Conservation (phyloP, 1,140 invertebrate genomes). For the Phthorimaea operculella region DNA sequence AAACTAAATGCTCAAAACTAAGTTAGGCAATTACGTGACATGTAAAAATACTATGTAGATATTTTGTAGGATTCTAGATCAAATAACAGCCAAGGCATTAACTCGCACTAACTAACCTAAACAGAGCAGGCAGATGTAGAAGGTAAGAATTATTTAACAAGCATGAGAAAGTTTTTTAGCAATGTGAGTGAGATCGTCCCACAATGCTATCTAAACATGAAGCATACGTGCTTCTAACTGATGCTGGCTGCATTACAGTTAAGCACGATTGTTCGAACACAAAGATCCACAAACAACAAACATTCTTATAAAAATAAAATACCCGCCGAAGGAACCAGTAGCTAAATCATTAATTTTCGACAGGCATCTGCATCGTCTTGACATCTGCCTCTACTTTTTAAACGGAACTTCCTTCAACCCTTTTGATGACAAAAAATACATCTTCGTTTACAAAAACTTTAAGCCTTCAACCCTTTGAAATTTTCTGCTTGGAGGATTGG, state of each 20-base stretch:
- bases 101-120: no score
- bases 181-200: background rate
- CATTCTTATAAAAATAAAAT: slow-evolving; percentile 5
- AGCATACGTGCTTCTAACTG: background rate
- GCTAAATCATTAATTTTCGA: slow-evolving; percentile 34
- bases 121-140: no score
- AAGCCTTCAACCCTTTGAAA: background rate
- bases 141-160: background rate
- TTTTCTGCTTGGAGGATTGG: slow-evolving; percentile 4
- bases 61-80: no score
- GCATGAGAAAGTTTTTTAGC: background rate
- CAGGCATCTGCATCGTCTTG: slow-evolving; percentile 26
- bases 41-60: no score
- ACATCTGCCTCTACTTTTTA: slow-evolving; percentile 33
- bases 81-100: no score
- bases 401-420: slow-evolving; percentile 18
- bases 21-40: no score
- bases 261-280: slow-evolving; percentile 23
- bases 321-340: slow-evolving; percentile 16
- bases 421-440: slow-evolving; percentile 39
- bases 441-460: slow-evolving; percentile 24
- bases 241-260: slow-evolving; percentile 10
- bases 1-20: no score
- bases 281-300: slow-evolving; percentile 17
- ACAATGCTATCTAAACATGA: background rate